A percentile compares a stretch with the other conserved stretches of the same genome.
Conservation (phyloP, 2,797 vertebrate genomes). For the Thripadectes ignobilis region DNA sequence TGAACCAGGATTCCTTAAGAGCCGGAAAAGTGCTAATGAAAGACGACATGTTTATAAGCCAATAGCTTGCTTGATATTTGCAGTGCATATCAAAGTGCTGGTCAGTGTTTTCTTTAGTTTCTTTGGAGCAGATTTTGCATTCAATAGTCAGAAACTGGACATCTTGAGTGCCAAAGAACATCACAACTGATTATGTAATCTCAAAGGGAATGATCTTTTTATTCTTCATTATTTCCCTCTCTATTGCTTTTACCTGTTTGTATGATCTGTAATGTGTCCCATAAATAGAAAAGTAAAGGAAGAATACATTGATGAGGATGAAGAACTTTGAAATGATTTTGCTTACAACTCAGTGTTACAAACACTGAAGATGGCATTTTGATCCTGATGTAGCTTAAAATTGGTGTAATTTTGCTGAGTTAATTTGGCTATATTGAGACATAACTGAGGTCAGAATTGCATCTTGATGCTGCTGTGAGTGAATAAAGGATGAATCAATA, state of each 20-base stretch:
- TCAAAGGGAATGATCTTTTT: not conserved
- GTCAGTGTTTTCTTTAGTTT: not conserved
- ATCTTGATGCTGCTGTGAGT: not conserved
- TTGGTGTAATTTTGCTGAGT: not conserved
- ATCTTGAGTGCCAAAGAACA: not conserved
- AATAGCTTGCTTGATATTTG: not conserved
- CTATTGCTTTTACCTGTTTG: not conserved
- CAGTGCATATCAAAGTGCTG: not conserved
- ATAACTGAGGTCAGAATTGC: not conserved
- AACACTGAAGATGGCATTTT: not conserved
- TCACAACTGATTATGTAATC: not conserved
- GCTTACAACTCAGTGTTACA: not conserved
- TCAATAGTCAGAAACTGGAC: not conserved
- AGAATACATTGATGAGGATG: not conserved
- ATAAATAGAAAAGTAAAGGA: not conserved
- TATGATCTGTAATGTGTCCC: not conserved
- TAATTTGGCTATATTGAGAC: conserved; percentile 8
- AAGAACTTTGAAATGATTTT: not conserved
- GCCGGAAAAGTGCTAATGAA: not conserved
- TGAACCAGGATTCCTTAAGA: not conserved
- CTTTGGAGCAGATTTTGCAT: not conserved
- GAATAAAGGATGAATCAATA: conserved; percentile 20
- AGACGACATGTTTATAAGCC: not conserved
- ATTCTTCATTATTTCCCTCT: not conserved
- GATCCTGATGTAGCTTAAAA: conserved; percentile 1